Evolutionary conservation across 1,140 invertebrate species (phyloP), one percentile per base, ranked within the genome.

Genomic region (Zaprionus capensis): DNA sequence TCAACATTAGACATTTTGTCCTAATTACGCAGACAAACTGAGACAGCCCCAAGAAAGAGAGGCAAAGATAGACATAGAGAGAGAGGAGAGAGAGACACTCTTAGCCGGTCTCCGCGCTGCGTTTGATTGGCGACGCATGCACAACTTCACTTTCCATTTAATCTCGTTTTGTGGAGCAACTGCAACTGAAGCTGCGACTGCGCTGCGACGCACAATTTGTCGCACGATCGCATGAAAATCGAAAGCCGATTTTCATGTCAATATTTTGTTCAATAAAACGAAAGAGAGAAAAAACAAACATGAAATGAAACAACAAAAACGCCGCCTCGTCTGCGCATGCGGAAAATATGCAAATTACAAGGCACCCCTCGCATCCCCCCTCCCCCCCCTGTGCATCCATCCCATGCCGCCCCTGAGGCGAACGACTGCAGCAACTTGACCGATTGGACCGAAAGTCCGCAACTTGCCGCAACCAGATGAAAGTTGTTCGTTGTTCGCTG

Each of bases 201-300:
- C 61, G 46, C 38, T 17, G 28, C 55, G 28, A 69, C 82, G 76
- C 82, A 86, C 82, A 88, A 88, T 90, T 90, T 90, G 85, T 90
- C 85, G 85, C 81, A 79, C 71, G 59, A 49, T 66, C 71, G 63
- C 73, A 80, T 84, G 81, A 71, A 49, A 75, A 90, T 90, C 85
- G 85, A 90, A 90, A 90, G 85, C 85, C 85, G 85, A 90, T 90
- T 90, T 90, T 90, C 85, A 85, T 90, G 85, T 90, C 85, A 90
- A 90, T 90, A 90, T 90, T 90, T 82, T 90, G 85, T 90, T 82
- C 79, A 84, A 88, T 88, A 84, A 84, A 90, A 57, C 53, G 24
- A 36, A n/a, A 59, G 17, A 20, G 17, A 28, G 46, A 46, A 22
- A 4, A 17, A 36, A 49, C 28, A 31, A 12, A 14, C 22, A 28